Evolutionary conservation across 37 sponge, comb jelly and placozoan genomes (phyloP), one percentile per base, ranked within the genome.

Genomic region (Ianthella basta): DNA sequence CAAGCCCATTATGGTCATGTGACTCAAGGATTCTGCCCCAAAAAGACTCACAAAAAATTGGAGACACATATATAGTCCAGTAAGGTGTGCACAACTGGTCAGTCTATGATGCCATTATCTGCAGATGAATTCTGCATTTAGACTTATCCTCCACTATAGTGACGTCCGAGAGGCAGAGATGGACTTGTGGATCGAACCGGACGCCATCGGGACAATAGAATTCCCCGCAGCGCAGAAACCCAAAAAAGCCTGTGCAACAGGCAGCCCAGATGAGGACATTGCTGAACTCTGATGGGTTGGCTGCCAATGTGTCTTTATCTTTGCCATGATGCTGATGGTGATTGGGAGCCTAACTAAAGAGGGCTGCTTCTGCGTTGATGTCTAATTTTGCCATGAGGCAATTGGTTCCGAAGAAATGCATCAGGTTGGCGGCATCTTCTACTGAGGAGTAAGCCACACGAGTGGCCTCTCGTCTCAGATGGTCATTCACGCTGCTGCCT

Each of bases 171-270:
- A 80, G 29, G 30, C 39, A 80, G 33, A 80, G 59, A 27, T 80
- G 80, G 1, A n/a, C 27, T 56, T 57, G 30, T 15, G 59, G 56
- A 59, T 80, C 59, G 59, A 38, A 80, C 27, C 27, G 2, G 25
- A 12, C 32, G 0, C 38, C 39, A 27, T 50, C 59, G 1, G 59
- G 80, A 0, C 44, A 55, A 20, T 20, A 15, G 38, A 80, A 80
- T 27, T 80, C 80, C n/a, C 80, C 80, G 32, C 56, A 55, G 15
- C 80, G 30, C 34, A 80, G 35, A 24, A 80, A 80, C 56, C 80
- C 80, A 16, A 21, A 23, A 29, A 80, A 80, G 34, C 56, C 79
- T 29, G 38, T 33, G 36, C 77, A 74, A 21, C 77, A 74, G 38
- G 77, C 77, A 14, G 77, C 77, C 77, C 77, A 74, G 16, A 80